These are phyloP conservation scores for Cassiopea andromeda DNA, from an alignment of 30 jellyfish, hydroid and myxozoan genomes.

Conservation along the genomic window DNA sequence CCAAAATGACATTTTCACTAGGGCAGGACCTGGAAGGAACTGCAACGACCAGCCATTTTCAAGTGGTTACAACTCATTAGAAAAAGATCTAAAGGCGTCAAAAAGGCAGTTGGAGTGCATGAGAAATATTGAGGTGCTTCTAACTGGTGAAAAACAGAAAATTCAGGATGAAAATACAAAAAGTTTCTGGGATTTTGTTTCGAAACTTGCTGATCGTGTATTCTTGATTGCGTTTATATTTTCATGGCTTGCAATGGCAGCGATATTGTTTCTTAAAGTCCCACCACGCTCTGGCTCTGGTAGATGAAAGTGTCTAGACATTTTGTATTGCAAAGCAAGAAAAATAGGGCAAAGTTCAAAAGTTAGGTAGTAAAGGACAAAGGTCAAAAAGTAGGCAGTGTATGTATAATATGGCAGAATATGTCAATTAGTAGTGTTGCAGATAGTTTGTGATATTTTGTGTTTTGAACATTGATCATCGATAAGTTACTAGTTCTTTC, in stretches of 20 bases:
- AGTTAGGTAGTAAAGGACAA: neutral
- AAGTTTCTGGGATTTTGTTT: slow-evolving; percentile 82
- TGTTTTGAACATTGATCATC: too few relatives aligned
- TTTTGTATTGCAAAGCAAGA: neutral
- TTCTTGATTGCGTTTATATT: slow-evolving; percentile 43
- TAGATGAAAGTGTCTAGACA: neutral
- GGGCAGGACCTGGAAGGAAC: neutral
- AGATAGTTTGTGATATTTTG: too few relatives aligned
- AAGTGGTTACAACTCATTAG: slow-evolving; percentile 46
- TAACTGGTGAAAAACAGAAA: slow-evolving; percentile 30
- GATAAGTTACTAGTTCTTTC: too few relatives aligned
- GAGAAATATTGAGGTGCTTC: slow-evolving; percentile 38
- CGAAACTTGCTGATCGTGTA: slow-evolving; percentile 76
- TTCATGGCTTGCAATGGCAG: slow-evolving; percentile 61
- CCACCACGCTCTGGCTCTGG: slow-evolving; percentile 44
- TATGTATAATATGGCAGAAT: too few relatives aligned
- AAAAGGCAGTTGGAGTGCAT: slow-evolving; percentile 44
- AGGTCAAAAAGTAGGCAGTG: too few relatives aligned
- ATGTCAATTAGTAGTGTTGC: too few relatives aligned
- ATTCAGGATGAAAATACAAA: slow-evolving; percentile 28
- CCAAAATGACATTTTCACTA: neutral
- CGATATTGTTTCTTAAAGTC: slow-evolving; percentile 37
- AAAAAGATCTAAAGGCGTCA: slow-evolving; percentile 14
- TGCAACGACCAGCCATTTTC: slow-evolving; percentile 40
- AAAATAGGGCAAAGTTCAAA: neutral